Percentiles rank a stretch among this genome's conserved stretches.
Evolutionary conservation across 30 jellyfish, hydroid and myxozoan species (phyloP).

Genomic region (Sanderia malayensis): DNA sequence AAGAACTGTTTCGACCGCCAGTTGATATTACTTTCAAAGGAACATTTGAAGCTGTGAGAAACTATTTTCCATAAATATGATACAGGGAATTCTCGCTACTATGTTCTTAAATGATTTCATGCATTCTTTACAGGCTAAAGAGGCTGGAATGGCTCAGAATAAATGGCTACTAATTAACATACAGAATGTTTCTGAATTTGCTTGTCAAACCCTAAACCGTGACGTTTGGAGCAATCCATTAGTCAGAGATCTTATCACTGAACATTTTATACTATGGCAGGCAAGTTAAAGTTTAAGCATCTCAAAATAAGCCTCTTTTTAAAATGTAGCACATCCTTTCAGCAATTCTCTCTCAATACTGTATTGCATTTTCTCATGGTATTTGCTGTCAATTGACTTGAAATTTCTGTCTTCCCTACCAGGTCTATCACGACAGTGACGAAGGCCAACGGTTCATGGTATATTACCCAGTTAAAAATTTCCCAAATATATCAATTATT

Average conservation of each 20-base stretch:
- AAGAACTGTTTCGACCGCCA: constrained; percentile 82
- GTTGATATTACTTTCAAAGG: constrained; percentile 73
- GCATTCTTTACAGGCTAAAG: constrained; percentile 68
- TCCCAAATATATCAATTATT: constrained; percentile 80
- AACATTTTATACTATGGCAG: constrained; percentile 94
- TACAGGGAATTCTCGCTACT: no score
- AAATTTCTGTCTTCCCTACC: neutral
- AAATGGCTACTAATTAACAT: constrained; percentile 90
- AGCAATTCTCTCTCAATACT: no score
- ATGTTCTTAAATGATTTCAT: neutral
- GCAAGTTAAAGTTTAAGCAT: no score
- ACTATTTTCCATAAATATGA: no score
- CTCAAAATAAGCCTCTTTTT: no score
- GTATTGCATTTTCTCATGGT: neutral
- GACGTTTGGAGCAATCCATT: constrained; percentile 93
- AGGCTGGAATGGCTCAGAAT: constrained; percentile 48
- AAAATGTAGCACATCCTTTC: no score
- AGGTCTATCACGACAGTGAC: constrained; percentile 93
- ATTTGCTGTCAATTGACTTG: neutral
- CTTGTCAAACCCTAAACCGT: constrained; percentile 89
- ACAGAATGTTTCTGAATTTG: constrained; percentile 81
- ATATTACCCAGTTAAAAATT: constrained; percentile 67
- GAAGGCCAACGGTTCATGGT: constrained; percentile 90
- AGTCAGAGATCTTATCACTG: constrained; percentile 77
- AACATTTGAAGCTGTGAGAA: constrained; percentile 70